These are phyloP conservation scores for Antigone vipio DNA, from an alignment of 2,113 vertebrate species.

Conservation along the genomic window DNA sequence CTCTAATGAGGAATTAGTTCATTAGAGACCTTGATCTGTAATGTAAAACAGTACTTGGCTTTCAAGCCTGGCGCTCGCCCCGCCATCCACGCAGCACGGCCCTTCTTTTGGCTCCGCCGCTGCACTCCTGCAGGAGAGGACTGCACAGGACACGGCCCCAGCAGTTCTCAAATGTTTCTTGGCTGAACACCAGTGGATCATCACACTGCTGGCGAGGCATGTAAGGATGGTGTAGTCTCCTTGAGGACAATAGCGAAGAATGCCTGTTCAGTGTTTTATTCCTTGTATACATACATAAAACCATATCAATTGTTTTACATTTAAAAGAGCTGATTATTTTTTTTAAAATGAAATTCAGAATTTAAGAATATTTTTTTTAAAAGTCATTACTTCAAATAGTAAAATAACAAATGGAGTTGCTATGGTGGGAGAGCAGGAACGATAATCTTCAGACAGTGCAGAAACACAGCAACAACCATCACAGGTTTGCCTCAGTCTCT, in stretches of 20 bases:
- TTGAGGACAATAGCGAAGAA: not conserved
- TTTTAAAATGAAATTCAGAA: not conserved
- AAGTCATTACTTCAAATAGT: not conserved
- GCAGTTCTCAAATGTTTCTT: not conserved
- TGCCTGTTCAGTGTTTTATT: not conserved
- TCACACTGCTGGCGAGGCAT: not conserved
- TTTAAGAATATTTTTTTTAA: not conserved
- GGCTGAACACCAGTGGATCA: not conserved
- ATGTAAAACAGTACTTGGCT: not conserved
- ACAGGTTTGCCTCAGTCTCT: not conserved
- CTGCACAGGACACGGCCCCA: not conserved
- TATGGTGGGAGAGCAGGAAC: not conserved
- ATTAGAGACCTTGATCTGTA: not conserved
- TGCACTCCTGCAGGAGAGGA: not conserved
- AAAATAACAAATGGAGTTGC: not conserved
- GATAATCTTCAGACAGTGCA: not conserved
- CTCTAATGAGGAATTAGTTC: not conserved
- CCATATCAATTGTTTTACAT: not conserved
- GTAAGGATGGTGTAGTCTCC: not conserved
- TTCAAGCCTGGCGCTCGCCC: not conserved
- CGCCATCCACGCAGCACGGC: not conserved
- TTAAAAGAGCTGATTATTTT: not conserved
- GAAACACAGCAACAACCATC: not conserved
- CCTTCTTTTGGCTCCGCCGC: accelerated
- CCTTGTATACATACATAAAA: not conserved